Conservation (phyloP, 2,888 invertebrate genomes). For the Julus scanicus region DNA sequence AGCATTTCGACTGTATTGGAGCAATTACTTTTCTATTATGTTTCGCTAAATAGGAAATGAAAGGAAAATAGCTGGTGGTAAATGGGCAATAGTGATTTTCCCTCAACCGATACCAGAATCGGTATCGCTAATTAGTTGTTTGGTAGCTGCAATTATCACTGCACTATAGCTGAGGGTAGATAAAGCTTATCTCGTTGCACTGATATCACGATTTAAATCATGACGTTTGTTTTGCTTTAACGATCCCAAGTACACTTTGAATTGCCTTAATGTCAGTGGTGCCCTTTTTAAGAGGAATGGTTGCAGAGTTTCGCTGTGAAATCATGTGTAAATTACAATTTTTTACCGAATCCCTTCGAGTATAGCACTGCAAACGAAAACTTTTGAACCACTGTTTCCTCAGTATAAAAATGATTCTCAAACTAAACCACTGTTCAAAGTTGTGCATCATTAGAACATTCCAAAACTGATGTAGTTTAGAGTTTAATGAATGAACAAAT, state of each 20-base stretch:
- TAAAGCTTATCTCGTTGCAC: neutral
- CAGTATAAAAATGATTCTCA: too few species aligned
- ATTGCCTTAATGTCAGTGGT: neutral
- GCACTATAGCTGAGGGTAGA: neutral
- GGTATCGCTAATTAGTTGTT: neutral
- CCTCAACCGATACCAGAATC: neutral
- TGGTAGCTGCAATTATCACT: neutral
- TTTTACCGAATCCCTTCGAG: neutral
- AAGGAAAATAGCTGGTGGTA: neutral
- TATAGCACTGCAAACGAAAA: neutral
- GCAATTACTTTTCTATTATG: conserved; percentile 6
- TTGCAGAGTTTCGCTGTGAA: neutral
- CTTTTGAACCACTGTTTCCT: too few species aligned
- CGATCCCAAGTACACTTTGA: neutral
- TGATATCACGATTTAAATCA: neutral
- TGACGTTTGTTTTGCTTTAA: neutral
- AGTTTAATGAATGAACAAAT: too few species aligned
- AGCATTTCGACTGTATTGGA: neutral
- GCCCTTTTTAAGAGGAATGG: neutral
- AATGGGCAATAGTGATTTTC: neutral
- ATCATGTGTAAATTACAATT: neutral
- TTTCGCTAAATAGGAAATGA: conserved; percentile 2
- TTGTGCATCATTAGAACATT: too few species aligned
- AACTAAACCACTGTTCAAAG: too few species aligned
- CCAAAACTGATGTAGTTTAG: too few species aligned